A percentile compares a stretch with the other conserved stretches of the same genome.
Conservation (phyloP, 2,113 vertebrate genomes). For the Leptosomus discolor region DNA sequence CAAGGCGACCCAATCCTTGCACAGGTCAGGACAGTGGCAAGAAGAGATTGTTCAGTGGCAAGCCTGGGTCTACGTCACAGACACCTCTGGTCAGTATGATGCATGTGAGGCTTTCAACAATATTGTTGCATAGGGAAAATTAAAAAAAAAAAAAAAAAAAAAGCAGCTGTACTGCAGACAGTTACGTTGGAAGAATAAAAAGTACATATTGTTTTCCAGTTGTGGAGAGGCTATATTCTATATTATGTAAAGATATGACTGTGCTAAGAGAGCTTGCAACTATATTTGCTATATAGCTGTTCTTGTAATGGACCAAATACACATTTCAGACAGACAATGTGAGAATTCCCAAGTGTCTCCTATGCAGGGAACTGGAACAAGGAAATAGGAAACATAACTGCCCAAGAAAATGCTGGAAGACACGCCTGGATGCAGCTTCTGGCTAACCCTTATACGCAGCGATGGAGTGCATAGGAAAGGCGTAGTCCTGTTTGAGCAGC, state of each 20-base stretch:
- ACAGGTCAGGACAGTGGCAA: neutral
- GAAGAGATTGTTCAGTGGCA: accelerated
- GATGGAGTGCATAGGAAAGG: neutral
- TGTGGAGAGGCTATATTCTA: neutral
- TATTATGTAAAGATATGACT: neutral
- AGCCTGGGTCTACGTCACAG: neutral
- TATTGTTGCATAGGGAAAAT: neutral
- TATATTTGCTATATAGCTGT: neutral
- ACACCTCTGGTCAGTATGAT: neutral
- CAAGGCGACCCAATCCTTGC: neutral
- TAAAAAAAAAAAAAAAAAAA: accelerated
- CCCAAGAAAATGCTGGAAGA: neutral
- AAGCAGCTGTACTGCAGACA: neutral
- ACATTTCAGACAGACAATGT: neutral
- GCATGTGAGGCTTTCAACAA: neutral
- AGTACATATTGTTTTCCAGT: neutral
- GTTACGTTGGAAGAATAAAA: neutral
- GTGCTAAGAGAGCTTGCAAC: neutral
- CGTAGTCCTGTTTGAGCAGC: neutral
- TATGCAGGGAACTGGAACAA: neutral
- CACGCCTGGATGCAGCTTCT: neutral
- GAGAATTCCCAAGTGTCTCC: neutral
- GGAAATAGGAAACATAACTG: neutral
- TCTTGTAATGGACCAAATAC: neutral
- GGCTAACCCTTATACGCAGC: neutral